A percentile compares a stretch with the other conserved stretches of the same genome.
Conservation (phyloP, 2,888 invertebrate species). For the Hyposoter didymator region DNA sequence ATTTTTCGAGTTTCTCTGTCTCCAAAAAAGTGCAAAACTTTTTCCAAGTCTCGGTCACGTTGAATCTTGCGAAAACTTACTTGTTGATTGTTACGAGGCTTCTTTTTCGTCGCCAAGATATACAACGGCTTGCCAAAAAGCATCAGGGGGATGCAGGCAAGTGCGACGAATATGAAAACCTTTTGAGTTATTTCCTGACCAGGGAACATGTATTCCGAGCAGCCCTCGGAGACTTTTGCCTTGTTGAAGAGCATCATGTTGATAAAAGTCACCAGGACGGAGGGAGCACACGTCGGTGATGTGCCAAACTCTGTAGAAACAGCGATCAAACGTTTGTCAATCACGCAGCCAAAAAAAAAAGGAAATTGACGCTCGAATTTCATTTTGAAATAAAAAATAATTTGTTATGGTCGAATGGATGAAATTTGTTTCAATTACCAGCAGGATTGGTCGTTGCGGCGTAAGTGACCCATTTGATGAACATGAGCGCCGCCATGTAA, state of each 20-base stretch:
- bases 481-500: slow-evolving; percentile 96
- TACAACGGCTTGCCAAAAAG: slow-evolving; percentile 91
- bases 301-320: slow-evolving; percentile 82
- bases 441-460: slow-evolving; percentile 79
- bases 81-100: slow-evolving; percentile 72
- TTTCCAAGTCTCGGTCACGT: not conserved
- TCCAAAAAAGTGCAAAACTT: not conserved
- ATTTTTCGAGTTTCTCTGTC: not conserved
- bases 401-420: not conserved
- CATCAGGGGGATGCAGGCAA: slow-evolving; percentile 91
- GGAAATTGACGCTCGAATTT: not conserved
- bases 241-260: slow-evolving; percentile 90
- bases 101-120: slow-evolving; percentile 83
- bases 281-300: slow-evolving; percentile 89
- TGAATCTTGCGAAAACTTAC: slow-evolving; percentile 78
- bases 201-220: slow-evolving; percentile 87
- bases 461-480: slow-evolving; percentile 95
- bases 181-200: slow-evolving; percentile 87
- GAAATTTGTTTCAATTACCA: not conserved
- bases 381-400: not conserved
- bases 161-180: slow-evolving; percentile 87
- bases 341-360: not conserved
- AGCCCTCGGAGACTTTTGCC: slow-evolving; percentile 84
- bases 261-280: slow-evolving; percentile 92
- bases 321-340: slow-evolving; percentile 17